phyloP scores from a whole-genome alignment of 30 jellyfish, hydroid and myxozoan genomes.

The Aurelia aurita complex sp. Pacific region DNA sequence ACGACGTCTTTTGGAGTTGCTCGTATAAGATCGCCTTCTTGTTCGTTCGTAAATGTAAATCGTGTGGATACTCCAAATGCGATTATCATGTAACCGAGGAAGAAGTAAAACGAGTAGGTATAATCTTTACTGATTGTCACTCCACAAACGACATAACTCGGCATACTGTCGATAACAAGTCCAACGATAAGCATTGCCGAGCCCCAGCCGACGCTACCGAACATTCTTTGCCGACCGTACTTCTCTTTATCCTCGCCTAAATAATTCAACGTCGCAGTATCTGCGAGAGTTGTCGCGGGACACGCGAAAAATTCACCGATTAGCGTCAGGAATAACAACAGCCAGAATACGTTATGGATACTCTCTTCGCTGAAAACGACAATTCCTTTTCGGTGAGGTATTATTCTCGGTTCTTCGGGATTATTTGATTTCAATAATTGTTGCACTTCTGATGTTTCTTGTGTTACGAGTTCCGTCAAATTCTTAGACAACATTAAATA shows the following conservation, averaged over 20 bases:
- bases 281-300: constrained; percentile 99
- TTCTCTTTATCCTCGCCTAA: constrained; percentile 93
- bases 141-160: constrained; percentile 90
- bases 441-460: constrained; percentile 92
- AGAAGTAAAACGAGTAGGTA: constrained; percentile 92
- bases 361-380: constrained; percentile 98
- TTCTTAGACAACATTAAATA: constrained; percentile 84
- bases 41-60: constrained; percentile 73
- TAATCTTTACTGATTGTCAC: constrained; percentile 93
- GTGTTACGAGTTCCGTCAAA: constrained; percentile 86
- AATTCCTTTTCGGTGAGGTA: constrained; percentile 91
- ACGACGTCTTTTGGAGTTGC: constrained; percentile 90
- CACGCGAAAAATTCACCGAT: constrained; percentile 99
- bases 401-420: constrained; percentile 89
- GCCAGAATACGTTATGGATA: constrained; percentile 93
- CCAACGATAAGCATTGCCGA: constrained; percentile 99
- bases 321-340: constrained; percentile 84
- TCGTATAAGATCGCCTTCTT: constrained; percentile 46
- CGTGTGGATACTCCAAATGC: constrained; percentile 88
- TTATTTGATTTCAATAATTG: constrained; percentile 86
- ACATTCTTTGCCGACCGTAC: constrained; percentile 99
- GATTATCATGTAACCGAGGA: constrained; percentile 85
- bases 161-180: constrained; percentile 92
- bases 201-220: constrained; percentile 99
- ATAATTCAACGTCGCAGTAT: constrained; percentile 94